These are phyloP conservation scores for Turritopsis dohrnii DNA, from an alignment of 30 jellyfish, hydroid and myxozoan genomes.

Conservation along the genomic window DNA sequence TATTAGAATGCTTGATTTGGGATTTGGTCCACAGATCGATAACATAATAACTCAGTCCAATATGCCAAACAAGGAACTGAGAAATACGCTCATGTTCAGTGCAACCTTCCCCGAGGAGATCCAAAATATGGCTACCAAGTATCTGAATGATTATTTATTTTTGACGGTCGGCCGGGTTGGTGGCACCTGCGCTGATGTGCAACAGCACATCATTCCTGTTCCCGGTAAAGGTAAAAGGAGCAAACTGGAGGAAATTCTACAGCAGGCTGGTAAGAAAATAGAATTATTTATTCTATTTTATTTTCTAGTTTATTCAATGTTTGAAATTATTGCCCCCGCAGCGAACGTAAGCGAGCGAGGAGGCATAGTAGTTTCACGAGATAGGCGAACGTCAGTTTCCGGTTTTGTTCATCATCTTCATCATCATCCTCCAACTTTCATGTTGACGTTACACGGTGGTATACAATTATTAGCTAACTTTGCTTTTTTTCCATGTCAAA, in stretches of 20 bases:
- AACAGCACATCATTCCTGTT: slow-evolving; percentile 60
- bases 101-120: slow-evolving; percentile 98
- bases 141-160: slow-evolving; percentile 69
- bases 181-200: slow-evolving; percentile 88
- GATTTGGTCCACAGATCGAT: slow-evolving; percentile 76
- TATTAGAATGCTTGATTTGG: slow-evolving; percentile 93
- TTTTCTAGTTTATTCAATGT: background rate
- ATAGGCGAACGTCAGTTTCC: too few species aligned
- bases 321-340: too few species aligned
- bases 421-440: too few species aligned
- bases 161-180: slow-evolving; percentile 98
- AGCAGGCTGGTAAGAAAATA: slow-evolving; percentile 56
- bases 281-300: too few species aligned
- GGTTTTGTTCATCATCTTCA: too few species aligned
- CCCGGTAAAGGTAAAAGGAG: slow-evolving; percentile 73
- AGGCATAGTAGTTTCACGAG: too few species aligned
- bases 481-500: too few species aligned
- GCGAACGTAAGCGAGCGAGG: too few species aligned
- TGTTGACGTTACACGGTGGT: too few species aligned
- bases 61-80: slow-evolving; percentile 76
- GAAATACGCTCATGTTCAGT: slow-evolving; percentile 91
- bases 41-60: slow-evolving; percentile 50
- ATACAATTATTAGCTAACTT: too few species aligned
- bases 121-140: slow-evolving; percentile 89
- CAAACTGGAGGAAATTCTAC: slow-evolving; percentile 57